Evolutionary conservation across 2,113 vertebrate species (phyloP).

Genomic region (Gobiocypris rarus): DNA sequence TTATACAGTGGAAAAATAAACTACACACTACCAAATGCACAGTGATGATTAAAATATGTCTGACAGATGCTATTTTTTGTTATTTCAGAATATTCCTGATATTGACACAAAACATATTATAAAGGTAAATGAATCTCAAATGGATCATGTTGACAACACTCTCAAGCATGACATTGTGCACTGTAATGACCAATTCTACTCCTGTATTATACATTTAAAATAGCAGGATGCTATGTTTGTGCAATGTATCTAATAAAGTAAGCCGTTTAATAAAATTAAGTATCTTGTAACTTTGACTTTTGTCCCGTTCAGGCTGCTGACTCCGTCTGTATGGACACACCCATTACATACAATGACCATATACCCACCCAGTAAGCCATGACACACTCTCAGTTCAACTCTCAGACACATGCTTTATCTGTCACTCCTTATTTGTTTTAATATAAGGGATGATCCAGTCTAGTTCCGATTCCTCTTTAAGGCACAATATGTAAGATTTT

Average conservation of each 20-base stretch:
- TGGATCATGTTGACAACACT: background rate
- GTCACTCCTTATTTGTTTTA: background rate
- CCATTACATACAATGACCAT: slow-evolving; percentile 46
- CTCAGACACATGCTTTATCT: background rate
- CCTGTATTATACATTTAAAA: background rate
- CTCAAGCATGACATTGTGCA: background rate
- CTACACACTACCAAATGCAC: background rate
- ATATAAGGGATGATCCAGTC: background rate
- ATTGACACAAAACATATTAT: slow-evolving; percentile 35
- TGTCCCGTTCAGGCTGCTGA: background rate
- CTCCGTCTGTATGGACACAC: slow-evolving; percentile 45
- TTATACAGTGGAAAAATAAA: background rate
- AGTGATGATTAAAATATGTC: background rate
- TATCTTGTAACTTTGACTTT: slow-evolving; percentile 8
- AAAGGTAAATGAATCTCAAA: slow-evolving; percentile 31
- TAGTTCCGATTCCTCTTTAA: background rate
- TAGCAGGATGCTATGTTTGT: background rate
- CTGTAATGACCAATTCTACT: background rate
- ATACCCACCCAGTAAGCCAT: slow-evolving; percentile 49
- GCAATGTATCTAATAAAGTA: too few species aligned
- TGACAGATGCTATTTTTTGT: background rate
- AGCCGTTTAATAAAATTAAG: too few species aligned
- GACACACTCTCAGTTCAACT: background rate
- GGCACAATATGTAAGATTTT: too few species aligned
- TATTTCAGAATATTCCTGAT: slow-evolving; percentile 46